These are phyloP conservation scores for Chaetoderma sp. DNA, from an alignment of 2,888 invertebrate genomes.

Conservation along the genomic window DNA sequence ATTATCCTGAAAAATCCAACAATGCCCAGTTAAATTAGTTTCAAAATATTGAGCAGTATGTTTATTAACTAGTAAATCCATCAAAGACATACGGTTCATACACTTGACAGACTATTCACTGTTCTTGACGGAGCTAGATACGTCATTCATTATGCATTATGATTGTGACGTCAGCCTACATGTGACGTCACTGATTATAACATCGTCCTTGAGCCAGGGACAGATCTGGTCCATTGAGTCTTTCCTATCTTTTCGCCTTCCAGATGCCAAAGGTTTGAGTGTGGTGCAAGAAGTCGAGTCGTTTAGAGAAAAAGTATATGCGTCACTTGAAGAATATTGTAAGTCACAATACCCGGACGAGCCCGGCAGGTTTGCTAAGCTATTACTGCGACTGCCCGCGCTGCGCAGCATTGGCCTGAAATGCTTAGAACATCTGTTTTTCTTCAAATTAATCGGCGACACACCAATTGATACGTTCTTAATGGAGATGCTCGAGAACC, in stretches of 20 bases:
- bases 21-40: too few species aligned
- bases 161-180: too few species aligned
- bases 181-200: too few species aligned
- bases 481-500: constrained; percentile 66
- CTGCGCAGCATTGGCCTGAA: constrained; percentile 76
- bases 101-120: too few species aligned
- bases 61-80: too few species aligned
- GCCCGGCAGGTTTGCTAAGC: constrained; percentile 94
- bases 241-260: constrained; percentile 34
- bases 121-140: too few species aligned
- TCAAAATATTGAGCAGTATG: too few species aligned
- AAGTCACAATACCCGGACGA: constrained; percentile 88
- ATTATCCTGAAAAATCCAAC: too few species aligned
- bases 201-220: too few species aligned
- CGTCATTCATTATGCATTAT: too few species aligned
- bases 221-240: too few species aligned
- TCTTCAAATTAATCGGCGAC: constrained; percentile 91
- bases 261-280: constrained; percentile 90
- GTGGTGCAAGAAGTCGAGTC: constrained; percentile 73
- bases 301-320: constrained; percentile 93
- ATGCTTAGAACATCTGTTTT: constrained; percentile 94
- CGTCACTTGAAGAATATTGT: constrained; percentile 95
- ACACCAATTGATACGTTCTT: constrained; percentile 84
- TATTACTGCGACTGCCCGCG: constrained; percentile 75
- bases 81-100: too few species aligned